phyloP scores from a whole-genome alignment of 2,888 invertebrate genomes.

The Cerastis rubricosa region DNA sequence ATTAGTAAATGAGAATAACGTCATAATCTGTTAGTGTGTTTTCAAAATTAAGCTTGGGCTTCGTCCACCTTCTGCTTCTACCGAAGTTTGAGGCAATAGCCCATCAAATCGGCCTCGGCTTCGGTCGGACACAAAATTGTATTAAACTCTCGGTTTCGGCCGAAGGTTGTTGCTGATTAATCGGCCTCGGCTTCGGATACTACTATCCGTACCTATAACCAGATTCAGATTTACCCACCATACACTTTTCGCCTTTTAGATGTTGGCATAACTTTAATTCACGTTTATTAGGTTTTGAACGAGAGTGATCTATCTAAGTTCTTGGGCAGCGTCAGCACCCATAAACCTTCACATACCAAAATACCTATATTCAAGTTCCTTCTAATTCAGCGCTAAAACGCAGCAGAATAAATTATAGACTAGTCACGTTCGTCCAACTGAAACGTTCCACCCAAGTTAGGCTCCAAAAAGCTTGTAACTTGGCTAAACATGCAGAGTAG shows the following conservation, averaged over 20 bases:
- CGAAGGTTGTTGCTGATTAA: background rate
- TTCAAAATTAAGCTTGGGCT: no score
- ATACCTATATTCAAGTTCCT: slow-evolving; percentile 8
- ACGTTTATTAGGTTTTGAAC: background rate
- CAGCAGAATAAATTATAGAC: slow-evolving; percentile 39
- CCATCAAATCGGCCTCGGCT: no score
- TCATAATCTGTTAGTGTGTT: background rate
- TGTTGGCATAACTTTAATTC: background rate
- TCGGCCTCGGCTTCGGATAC: background rate
- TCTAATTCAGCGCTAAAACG: slow-evolving; percentile 19
- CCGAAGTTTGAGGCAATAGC: no score
- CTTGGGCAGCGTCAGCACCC: background rate
- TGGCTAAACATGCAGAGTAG: slow-evolving; percentile 71
- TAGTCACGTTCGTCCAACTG: slow-evolving; percentile 52
- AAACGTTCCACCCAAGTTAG: slow-evolving; percentile 52
- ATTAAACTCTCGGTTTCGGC: background rate
- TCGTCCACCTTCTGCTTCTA: no score
- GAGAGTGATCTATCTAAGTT: background rate
- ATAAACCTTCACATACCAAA: background rate
- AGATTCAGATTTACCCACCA: background rate
- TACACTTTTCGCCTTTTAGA: background rate
- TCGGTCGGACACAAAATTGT: no score
- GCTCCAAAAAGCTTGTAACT: slow-evolving; percentile 52
- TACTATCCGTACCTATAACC: background rate
- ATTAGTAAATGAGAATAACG: background rate